Evolutionary conservation across 2,888 invertebrate species (phyloP).

Genomic region (Ashinkailepas kermadecensis): DNA sequence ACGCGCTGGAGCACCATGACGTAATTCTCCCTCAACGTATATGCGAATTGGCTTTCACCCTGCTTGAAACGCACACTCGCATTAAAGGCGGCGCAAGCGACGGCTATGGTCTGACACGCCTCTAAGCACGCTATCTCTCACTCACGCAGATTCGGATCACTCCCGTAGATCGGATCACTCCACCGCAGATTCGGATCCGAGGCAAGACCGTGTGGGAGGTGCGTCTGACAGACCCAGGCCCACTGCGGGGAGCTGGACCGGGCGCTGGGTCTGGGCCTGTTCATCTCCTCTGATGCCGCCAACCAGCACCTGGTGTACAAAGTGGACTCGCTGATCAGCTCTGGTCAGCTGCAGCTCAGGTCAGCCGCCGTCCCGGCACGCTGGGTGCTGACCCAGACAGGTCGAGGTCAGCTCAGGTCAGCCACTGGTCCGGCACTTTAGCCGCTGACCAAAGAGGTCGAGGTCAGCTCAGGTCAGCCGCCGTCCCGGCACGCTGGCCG

Average conservation of each 20-base stretch:
- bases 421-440: too few relatives aligned
- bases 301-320: neutral
- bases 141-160: too few relatives aligned
- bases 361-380: neutral
- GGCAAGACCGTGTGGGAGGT: constrained; percentile 8
- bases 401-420: neutral
- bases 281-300: neutral
- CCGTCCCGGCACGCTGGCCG: too few relatives aligned
- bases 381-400: neutral
- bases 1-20: too few relatives aligned
- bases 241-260: neutral
- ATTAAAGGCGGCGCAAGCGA: too few relatives aligned
- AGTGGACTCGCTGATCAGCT: constrained; percentile 4
- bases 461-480: neutral
- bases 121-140: too few relatives aligned
- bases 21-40: too few relatives aligned
- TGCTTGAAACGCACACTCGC: too few relatives aligned
- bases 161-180: too few relatives aligned
- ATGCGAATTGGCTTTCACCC: too few relatives aligned
- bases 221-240: neutral
- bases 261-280: neutral
- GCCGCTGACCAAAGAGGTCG: neutral
- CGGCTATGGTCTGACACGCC: too few relatives aligned
- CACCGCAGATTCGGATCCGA: constrained; percentile 4
- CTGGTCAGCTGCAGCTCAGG: constrained; percentile 7